Conservation (phyloP, 2,888 invertebrate species). For the Temnothorax unifasciatus region DNA sequence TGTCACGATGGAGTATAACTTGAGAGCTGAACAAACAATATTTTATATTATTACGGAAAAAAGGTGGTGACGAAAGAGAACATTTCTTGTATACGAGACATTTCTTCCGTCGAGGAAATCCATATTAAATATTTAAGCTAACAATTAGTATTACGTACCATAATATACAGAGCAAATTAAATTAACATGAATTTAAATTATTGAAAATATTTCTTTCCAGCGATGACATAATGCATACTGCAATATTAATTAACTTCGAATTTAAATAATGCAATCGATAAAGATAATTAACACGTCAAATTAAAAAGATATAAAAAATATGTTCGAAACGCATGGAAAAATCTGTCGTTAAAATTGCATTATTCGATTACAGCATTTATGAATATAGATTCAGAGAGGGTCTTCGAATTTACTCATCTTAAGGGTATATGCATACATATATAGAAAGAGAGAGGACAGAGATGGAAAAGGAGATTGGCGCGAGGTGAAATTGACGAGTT, state of each 20-base stretch:
- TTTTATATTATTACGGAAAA: constrained; percentile 11
- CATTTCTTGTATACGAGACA: not conserved
- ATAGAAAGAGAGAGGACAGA: not conserved
- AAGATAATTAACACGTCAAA: not conserved
- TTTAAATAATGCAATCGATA: constrained; percentile 13
- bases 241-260: constrained; percentile 5
- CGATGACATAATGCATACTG: not conserved
- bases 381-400: constrained; percentile 6
- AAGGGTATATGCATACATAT: not conserved
- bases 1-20: not conserved
- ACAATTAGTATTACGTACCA: not conserved
- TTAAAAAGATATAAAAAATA: not conserved
- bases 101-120: not conserved
- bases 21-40: not conserved
- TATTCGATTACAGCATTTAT: not conserved
- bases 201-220: not conserved
- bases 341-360: constrained; percentile 20
- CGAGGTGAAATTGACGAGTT: constrained; percentile 23
- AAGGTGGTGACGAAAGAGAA: not conserved
- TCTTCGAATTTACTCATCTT: constrained; percentile 10
- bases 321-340: not conserved
- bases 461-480: not conserved
- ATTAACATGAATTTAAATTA: not conserved
- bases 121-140: not conserved
- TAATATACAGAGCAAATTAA: not conserved